Evolutionary conservation across 2,113 vertebrate species (phyloP).

Genomic region (Mustela nigripes): DNA sequence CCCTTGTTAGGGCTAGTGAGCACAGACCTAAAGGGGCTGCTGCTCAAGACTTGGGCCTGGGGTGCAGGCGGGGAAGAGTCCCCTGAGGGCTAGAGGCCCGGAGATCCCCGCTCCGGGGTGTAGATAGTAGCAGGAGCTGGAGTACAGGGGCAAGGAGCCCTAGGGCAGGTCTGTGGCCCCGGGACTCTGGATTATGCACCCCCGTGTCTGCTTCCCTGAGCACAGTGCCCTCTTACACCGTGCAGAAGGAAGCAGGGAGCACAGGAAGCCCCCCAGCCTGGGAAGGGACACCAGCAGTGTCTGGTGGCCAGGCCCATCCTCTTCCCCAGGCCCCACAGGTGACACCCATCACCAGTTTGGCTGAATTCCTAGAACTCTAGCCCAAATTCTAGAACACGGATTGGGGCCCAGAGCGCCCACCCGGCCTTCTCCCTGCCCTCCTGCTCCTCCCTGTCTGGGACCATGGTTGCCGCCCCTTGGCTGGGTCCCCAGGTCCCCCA

Average conservation of each 20-base stretch:
- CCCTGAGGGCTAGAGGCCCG: not conserved
- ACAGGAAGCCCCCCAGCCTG: not conserved
- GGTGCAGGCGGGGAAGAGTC: not conserved
- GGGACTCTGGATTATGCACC: not conserved
- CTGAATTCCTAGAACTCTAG: not conserved
- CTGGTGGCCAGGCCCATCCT: not conserved
- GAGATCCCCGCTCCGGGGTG: not conserved
- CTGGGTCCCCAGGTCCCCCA: not conserved
- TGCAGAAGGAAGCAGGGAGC: not conserved
- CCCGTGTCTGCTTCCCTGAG: not conserved
- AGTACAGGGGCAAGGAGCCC: not conserved
- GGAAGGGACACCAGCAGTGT: not conserved
- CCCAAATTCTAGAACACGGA: not conserved
- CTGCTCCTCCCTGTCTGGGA: not conserved
- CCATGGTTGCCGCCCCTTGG: fast-evolving
- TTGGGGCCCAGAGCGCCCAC: not conserved
- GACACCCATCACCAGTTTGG: too few relatives aligned
- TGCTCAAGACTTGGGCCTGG: not conserved
- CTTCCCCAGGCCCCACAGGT: not conserved
- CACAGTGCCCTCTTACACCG: not conserved
- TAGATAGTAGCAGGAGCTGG: too few relatives aligned
- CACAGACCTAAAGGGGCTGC: not conserved
- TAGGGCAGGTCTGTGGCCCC: not conserved
- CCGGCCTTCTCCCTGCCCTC: fast-evolving
- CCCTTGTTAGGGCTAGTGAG: not conserved